phyloP scores from a whole-genome alignment of 64 coral and sea anemone species.

The Anthopleura sola region DNA sequence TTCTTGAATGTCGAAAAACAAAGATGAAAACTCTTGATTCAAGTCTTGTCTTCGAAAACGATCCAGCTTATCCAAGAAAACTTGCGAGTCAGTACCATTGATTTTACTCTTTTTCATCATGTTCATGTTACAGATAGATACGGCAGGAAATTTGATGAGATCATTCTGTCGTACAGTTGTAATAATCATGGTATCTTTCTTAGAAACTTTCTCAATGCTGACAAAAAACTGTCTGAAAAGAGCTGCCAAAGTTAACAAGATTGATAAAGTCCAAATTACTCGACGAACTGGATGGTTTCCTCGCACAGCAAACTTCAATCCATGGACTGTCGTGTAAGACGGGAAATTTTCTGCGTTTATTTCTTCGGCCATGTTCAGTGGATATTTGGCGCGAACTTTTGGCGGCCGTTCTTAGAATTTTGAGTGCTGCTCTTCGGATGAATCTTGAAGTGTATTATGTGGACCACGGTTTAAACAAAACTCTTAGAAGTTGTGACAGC shows the following conservation, averaged over 20 bases:
- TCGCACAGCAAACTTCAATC: neutral
- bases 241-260: neutral
- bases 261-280: neutral
- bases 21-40: neutral
- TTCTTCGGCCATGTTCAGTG: neutral
- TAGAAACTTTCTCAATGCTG: neutral
- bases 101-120: slow-evolving; percentile 51
- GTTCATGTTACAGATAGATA: slow-evolving; percentile 51
- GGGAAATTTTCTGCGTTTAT: neutral
- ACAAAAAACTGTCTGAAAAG: neutral
- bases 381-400: too few relatives aligned
- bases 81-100: slow-evolving; percentile 23
- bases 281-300: slow-evolving; percentile 4
- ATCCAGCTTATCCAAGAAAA: slow-evolving; percentile 19
- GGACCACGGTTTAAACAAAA: too few relatives aligned
- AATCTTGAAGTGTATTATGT: too few relatives aligned
- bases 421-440: too few relatives aligned
- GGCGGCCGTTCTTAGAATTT: too few relatives aligned
- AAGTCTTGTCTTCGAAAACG: neutral
- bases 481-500: too few relatives aligned
- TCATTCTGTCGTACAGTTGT: neutral
- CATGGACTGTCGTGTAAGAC: neutral
- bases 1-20: slow-evolving; percentile 16
- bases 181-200: neutral
- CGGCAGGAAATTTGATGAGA: slow-evolving; percentile 13